Evolutionary conservation across 2,888 invertebrate species (phyloP), one percentile per base, ranked within the genome.

Genomic region (Cheilosia scutellata): DNA sequence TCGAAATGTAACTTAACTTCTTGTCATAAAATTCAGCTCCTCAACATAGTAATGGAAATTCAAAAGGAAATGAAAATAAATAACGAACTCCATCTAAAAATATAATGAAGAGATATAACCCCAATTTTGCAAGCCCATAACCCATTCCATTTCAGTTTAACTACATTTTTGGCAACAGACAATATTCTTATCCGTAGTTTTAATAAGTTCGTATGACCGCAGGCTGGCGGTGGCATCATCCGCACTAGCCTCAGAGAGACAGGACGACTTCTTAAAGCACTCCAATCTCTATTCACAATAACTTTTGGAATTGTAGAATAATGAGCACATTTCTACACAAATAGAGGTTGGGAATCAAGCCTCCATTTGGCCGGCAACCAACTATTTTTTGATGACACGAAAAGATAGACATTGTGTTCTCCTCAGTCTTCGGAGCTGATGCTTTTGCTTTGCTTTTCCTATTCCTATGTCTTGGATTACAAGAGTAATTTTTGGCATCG

Each of bases 401-500:
- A 86, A 82, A 82, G 86, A 86, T 86, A 86, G 76, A 86, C 71
- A 76, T 57, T 68, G 57, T 75, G 29, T 11, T 37, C 29, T 66
- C 66, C 78, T 70, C 51, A 31, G 68, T 62, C 63, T 63, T 70
- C 29, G 53, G 25, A 37, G n/a, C 11, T 20, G 53, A 16, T 49
- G 13, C 60, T 57, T 75, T 20, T 55, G 42, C 68, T 75, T 20
- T 55, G 42, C 68, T 76, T 71, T 40, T 63, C 11, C 68, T 27
- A 37, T 57, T 65, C 25, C 57, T 60, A 20, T 20, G 65, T 25
- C 53, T 55, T n/a, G 57, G 76, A 82, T 86, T 82, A 86, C 82
- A 77, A 63, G 72, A 82, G 82, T 82, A 82, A 82, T 90, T 91
- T 89, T 90, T 90, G 90, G 90, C 90, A 91, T 89, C 87, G 88